Evolutionary conservation across 2,113 vertebrate genomes (phyloP), one percentile per base, ranked within the genome.

Genomic region (Takifugu flavidus): DNA sequence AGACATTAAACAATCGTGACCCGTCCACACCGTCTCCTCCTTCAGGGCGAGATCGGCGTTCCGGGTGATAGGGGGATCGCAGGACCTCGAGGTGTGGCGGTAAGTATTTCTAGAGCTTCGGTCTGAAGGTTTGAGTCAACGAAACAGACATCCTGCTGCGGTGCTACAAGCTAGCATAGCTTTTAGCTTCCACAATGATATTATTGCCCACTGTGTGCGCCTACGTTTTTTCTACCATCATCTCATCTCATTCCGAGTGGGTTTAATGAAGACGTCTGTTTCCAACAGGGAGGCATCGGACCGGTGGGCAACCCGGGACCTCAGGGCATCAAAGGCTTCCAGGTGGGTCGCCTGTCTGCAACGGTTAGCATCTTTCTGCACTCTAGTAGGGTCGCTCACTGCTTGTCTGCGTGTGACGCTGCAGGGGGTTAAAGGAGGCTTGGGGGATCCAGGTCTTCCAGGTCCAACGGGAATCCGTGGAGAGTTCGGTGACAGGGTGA

Each of bases 401-500:
- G 25, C 54, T 20, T 39, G 28, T 46, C 6, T 46, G 29, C 54
- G 28, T 44, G 42, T 31, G 14, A 42, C 77, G 39, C 78, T 43
- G 28, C 79, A 99, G 97, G 96, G 97, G 31, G 82, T 70, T 39
- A 94, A 92, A 75, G 96, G 97, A 69, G 92, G 83, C 64, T 69
- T 91, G 1, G 97, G 97, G 0, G 95, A 96, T 45, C 90, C 94
- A 0, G 96, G 96, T 31, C 91, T 96, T 61, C 94, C 95, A 0
- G 96, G 96, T 11, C 94, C 97, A 0, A 98, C 96, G 2, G 96
- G 96, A 75, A 87, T 98, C 75, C 93, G 96, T 56, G 97, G 97
- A 5, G 92, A 89, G 20, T 70, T 90, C 25, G 97, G 97, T 0
- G 94, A 98, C 63, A 90, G 91, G 90, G 97, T 99, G 89, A 94